Conservation (phyloP, 2,113 vertebrate species). For the Bujurquina vittata region DNA sequence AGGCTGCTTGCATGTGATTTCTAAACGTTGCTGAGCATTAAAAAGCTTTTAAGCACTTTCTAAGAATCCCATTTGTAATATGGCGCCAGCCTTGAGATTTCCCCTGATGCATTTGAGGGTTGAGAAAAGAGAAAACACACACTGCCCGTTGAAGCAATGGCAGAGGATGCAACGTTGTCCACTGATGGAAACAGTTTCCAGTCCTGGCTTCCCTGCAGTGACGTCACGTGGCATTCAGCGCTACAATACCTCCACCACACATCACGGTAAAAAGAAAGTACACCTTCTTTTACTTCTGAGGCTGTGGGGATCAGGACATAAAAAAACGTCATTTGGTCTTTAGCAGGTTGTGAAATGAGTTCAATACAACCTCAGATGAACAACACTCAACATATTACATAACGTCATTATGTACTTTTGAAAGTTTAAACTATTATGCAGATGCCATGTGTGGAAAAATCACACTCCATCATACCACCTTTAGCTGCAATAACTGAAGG, state of each 20-base stretch:
- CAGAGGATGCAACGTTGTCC: background rate
- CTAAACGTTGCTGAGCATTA: background rate
- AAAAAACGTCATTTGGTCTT: background rate
- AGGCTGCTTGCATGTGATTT: background rate
- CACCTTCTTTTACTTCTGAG: background rate
- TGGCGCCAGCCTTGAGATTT: background rate
- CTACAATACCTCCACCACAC: background rate
- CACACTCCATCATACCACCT: no score
- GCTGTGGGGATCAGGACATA: background rate
- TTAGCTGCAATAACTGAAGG: no score
- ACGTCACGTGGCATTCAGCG: rapidly evolving
- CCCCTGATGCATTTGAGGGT: background rate
- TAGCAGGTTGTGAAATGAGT: background rate
- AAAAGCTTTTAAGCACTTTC: background rate
- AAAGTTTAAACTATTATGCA: rapidly evolving
- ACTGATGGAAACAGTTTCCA: background rate
- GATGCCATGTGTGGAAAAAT: background rate
- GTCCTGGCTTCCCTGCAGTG: background rate
- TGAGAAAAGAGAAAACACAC: background rate
- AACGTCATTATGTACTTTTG: no score
- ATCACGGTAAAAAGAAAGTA: background rate
- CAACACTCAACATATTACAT: background rate
- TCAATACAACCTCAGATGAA: rapidly evolving
- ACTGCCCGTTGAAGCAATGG: background rate
- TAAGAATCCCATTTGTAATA: background rate